Evolutionary conservation across 2,888 invertebrate genomes (phyloP), one percentile per base, ranked within the genome.

Genomic region (Spilarctia lutea): DNA sequence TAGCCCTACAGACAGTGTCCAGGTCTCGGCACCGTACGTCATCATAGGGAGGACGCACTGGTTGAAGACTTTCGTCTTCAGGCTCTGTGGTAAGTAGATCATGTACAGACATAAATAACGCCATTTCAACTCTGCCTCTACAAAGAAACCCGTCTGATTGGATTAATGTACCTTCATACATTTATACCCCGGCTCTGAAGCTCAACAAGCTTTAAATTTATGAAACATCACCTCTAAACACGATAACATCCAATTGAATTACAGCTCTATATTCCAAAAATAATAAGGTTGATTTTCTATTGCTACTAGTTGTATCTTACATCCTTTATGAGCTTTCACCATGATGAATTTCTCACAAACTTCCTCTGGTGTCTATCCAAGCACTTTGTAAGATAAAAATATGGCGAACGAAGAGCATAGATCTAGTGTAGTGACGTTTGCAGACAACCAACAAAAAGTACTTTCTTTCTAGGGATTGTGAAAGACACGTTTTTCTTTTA

Each of bases 361-460:
- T 95, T 94, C 94, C 92, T 91, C 88, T 89, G 89, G 93, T 94
- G 94, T 95, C 94, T 95, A 94, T 94, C 93, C 92, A 92, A 94
- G 94, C 94, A 95, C 94, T 95, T 95, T 95, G 95, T 94, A 93
- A 94, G 94, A 95, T 95, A 95, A 95, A 94, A 95, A 94, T 93
- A 94, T 93, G 93, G 91, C 91, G 89, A 91, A 88, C 88, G 88
- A 90, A 91, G 90, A 92, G 92, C 93, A 94, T 94, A 94, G 94
- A 95, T 95, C 94, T 94, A 88, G 90, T 87, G 88, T 92, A 91
- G 92, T 92, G 91, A 91, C 88, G 87, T 89, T 86, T 84, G 87
- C 77, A 83, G 90, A 90, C 90, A 91, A 89, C 86, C 86, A 89
- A 89, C 92, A 94, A 94, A 93, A 93, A 93, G 91, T 90, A 88